Evolutionary conservation across 2,113 vertebrate species (phyloP), one percentile per base, ranked within the genome.

Genomic region (Sander vitreus): DNA sequence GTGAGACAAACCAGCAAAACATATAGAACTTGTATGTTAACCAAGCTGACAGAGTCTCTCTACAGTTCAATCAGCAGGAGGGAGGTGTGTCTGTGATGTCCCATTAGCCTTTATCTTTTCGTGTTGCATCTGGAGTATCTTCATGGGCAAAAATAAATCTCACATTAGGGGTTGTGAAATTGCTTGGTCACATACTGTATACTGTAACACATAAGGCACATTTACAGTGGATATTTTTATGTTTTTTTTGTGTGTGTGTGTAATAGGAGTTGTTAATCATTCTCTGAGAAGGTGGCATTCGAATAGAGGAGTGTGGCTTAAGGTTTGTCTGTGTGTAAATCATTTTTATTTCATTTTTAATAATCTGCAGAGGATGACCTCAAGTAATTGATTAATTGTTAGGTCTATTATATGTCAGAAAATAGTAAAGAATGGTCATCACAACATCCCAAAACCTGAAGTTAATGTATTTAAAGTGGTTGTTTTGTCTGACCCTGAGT

Each of bases 121-220:
- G 12, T 43, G 58, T 66, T 66, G 43, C 16, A 62, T 48, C 33
- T n/a, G 15, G 2, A 50, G 53, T 48, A 6, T 63, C 15, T 66
- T 36, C 21, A 21, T 19, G 5, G 27, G 4, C n/a, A 30, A 55
- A 72, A 57, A 60, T 65, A 18, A 12, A 63, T 54, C 45, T 57
- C 43, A 71, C 68, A 66, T 23, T 16, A 11, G 21, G 51, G 6
- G 11, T 59, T 68, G 30, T 79, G 66, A 58, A 78, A 80, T 27
- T 11, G 48, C 58, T 47, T 39, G 39, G 55, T 51, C 79, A 70
- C 45, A 11, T 27, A 5, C 30, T 33, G 30, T 33, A 27, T 15
- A 54, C 58, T 23, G 64, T 21, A 18, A 19, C 27, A 51, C 27
- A 36, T 33, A 8, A 27, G 21, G 36, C 13, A 11, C 18, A 47